Base-by-base conservation (phyloP, 2,113 vertebrate genomes). In the Perca fluviatilis region DNA sequence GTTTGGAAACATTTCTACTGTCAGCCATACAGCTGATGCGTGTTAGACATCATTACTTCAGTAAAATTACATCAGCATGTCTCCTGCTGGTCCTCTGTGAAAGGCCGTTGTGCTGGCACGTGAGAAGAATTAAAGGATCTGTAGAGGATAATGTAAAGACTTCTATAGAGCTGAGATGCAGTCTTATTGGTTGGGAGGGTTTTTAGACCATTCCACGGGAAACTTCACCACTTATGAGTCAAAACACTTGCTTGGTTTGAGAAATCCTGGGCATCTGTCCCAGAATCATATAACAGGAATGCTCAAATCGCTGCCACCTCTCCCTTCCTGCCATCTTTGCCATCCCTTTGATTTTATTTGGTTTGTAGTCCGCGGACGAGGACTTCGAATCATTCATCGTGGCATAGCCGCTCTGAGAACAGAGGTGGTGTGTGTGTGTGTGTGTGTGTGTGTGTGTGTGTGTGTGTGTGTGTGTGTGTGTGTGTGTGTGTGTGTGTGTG, bases 381-480 rank as follows among this genome's bases (percentile, higher is more conserved):
- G 63, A 74, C 62, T 75, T 51, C 11, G 49, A 80, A 61, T 82
- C 62, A 70, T 72, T 79, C 65, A 67, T 46, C 25, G 56, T 77
- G 83, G 79, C 83, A 87, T 73, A 71, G 76, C 71, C 54, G 65
- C 61, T 49, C 53, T 47, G 69, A 87, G 82, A 93, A 88, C 90
- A 94, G 84, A 93, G 84, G 47, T 77, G 78, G 75, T 89, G 86
- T 89, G 80, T 91, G 73, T 88, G 78, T 90, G 75, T 88, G 79
- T 30, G 30, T 30, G 30, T 30, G 30, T 30, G 30, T 30, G 30
- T 30, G 30, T 30, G 30, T 30, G 30, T 30, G 30, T 30, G 30
- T 30, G 30, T 30, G 30, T 30, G 30, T 30, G 30, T 30, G 27
- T 30, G 27, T 30, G 27, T 30, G 30, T 30, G 30, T 30, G 30